These are phyloP conservation scores for Heliconius melpomene DNA, from an alignment of 1,140 invertebrate genomes.

Conservation along the genomic window DNA sequence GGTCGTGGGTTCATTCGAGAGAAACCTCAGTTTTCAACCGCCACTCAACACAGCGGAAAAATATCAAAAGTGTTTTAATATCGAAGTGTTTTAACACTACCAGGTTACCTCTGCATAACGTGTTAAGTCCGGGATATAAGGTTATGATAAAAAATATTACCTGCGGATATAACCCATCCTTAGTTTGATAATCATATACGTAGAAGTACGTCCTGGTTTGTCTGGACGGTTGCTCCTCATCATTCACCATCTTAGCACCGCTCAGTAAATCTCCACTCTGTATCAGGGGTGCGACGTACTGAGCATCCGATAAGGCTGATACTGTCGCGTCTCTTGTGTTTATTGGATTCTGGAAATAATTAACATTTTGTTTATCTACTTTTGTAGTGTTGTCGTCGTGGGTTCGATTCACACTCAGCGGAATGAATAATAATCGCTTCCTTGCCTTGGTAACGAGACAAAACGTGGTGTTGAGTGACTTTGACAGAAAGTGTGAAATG, in stretches of 20 bases:
- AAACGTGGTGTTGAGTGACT: not conserved
- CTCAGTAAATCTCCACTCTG: constrained; percentile 89
- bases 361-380: too few species aligned
- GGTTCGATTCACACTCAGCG: too few species aligned
- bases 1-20: too few species aligned
- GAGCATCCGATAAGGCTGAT: constrained; percentile 95
- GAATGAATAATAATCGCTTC: too few species aligned
- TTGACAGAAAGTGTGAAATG: not conserved
- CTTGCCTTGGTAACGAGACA: too few species aligned
- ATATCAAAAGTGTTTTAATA: too few species aligned
- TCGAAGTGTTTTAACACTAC: too few species aligned
- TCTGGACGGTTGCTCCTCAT: constrained; percentile 79
- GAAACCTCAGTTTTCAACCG: too few species aligned
- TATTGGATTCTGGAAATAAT: constrained; percentile 89
- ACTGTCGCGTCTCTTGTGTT: constrained; percentile 95
- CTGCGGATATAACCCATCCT: constrained; percentile 93
- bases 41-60: too few species aligned
- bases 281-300: constrained; percentile 92
- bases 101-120: too few species aligned
- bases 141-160: constrained; percentile 65
- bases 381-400: too few species aligned
- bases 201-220: constrained; percentile 90
- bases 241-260: constrained; percentile 81
- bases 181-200: constrained; percentile 96
- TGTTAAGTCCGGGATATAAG: not conserved